Base-by-base conservation (phyloP, 64 coral and sea anemone species). In the Stichodactyla mertensii region DNA sequence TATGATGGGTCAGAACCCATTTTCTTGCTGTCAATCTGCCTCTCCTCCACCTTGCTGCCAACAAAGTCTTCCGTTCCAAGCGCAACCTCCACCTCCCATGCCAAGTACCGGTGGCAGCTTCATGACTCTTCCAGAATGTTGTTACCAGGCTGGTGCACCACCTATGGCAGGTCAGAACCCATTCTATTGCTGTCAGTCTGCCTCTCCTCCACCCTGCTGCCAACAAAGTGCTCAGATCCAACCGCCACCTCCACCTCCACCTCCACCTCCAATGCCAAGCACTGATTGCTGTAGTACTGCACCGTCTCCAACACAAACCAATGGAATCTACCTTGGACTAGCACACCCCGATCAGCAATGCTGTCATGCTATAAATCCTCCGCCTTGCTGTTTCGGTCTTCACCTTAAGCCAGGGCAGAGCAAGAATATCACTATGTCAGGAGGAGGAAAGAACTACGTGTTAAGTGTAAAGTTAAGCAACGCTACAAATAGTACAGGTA, bases 11-110 rank as follows among this genome's bases (percentile, higher is more conserved):
- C 78, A 81, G 26, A 15, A 14, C 7, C 36, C 36, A 28, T 81
- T 1, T 20, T 28, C 52, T 81, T 81, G 78, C 16, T 81, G 36
- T 52, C 53, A 85, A 15, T 85, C 83, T 20, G 5, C 57, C 15
- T 16, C 53, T 28, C 83, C 83, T 26, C 83, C 83, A 19, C 60
- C 83, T 16, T 85, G 83, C 18, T 85, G 83, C 27, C 56, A 56
- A 85, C 60, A 58, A 8, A 55, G 15, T 85, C 6, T 22, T 36
- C 54, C 16, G 20, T 19, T 53, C 36, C 56, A 85, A 64, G n/a
- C 27, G 12, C 57, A 11, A 18, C 11, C 20, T 12, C 54, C n/a
- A 4, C 8, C 16, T 53, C 16, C 5, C 52, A 45, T 53, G 4
- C 16, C 8, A 71, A 19, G 13, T 82, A 9, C 79, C 10, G 3